Base-by-base conservation (phyloP, 2,113 vertebrate species). In the Chloebia gouldiae region DNA sequence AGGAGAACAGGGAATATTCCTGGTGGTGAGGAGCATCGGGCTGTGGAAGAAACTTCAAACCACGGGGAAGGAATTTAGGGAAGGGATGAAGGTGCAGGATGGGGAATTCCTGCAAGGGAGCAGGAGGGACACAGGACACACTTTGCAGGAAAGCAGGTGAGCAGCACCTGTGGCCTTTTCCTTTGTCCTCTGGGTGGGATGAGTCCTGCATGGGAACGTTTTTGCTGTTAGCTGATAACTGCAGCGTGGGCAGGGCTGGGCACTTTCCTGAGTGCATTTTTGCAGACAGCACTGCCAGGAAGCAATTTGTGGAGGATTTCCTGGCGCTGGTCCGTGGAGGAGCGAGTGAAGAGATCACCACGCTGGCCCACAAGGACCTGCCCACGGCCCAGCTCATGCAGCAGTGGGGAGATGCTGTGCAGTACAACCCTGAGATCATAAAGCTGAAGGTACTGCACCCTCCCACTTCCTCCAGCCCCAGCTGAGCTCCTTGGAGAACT, bases 341-440 rank as follows among this genome's bases (percentile, higher is more conserved):
- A 16, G 98, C 97, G 5, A 99, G 98, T 6, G 98, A 99, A 39
- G 81, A 98, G 3, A 61, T 99, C 50, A 91, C 98, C 1, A 9
- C 96, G 0, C 86, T 99, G 95, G 97, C 98, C 7, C 96, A 98
- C 77, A 98, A 83, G 63, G 96, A 97, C 35, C 97, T 99, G 49
- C 99, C 99, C 0, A 98, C 98, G 0, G 97, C 98, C 1, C 83
- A 98, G 0, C 96, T 99, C 66, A 99, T 99, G 99, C 98, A 97
- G 64, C 97, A 98, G 7, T 99, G 99, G 99, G 99, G 99, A 24
- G 98, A 99, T 1, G 98, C 98, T 0, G 98, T 99, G 3, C 97
- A 98, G 54, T 99, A 98, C 96, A 99, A 98, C 93, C 99, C 99
- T 0, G 98, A 99, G 53, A 98, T 99, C 92, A 95, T 99, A 81